Evolutionary conservation across 2,113 vertebrate species (phyloP).

Genomic region (Crotalus tigris): DNA sequence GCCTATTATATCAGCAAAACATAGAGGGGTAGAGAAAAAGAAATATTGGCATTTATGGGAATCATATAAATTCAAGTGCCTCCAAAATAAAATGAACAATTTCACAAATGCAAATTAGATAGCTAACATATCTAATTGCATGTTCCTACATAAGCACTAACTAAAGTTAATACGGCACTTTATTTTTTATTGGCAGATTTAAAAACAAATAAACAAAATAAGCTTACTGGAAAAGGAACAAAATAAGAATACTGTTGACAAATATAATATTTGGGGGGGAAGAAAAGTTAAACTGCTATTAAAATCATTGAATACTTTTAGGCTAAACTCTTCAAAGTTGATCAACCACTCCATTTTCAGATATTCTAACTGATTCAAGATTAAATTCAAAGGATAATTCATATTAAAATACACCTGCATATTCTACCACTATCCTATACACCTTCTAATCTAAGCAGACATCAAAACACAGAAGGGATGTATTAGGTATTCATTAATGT

Average conservation of each 20-base stretch:
- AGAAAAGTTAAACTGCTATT: constrained; percentile 13
- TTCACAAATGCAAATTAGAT: background rate
- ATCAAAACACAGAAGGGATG: background rate
- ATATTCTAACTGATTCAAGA: background rate
- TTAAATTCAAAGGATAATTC: constrained; percentile 21
- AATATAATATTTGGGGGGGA: background rate
- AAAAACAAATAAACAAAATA: constrained; percentile 8
- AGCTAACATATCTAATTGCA: background rate
- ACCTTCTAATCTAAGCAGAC: background rate
- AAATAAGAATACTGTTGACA: background rate
- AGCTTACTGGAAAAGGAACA: background rate
- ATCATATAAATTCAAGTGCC: background rate
- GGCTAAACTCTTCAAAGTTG: background rate
- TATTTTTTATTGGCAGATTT: background rate
- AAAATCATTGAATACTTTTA: background rate
- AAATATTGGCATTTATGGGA: background rate
- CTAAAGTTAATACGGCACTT: constrained; percentile 26
- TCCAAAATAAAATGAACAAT: background rate
- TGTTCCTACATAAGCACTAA: background rate
- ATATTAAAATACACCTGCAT: background rate
- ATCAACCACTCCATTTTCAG: background rate
- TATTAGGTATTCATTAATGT: background rate
- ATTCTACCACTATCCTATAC: fast-evolving
- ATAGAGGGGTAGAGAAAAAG: background rate
- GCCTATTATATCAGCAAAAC: background rate